Conservation (phyloP, 1,140 invertebrate genomes). For the Stegodyphus dumicola region DNA sequence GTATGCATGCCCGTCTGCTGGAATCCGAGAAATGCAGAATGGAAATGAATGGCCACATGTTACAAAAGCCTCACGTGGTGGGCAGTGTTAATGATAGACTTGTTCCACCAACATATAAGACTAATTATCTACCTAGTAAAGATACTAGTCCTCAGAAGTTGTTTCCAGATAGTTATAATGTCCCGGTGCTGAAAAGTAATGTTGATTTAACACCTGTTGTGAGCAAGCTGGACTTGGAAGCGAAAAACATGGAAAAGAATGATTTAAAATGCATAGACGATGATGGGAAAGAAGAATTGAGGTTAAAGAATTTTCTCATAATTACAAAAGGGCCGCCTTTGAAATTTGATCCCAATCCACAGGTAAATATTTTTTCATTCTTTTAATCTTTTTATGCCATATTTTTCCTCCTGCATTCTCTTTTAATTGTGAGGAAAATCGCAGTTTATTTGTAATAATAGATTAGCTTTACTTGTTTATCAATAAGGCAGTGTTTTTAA, state of each 20-base stretch:
- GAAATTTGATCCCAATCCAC: slow-evolving; percentile 42
- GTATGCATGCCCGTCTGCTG: slow-evolving; percentile 60
- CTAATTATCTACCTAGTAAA: neutral
- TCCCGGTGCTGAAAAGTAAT: neutral
- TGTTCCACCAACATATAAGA: neutral
- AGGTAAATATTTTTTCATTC: neutral
- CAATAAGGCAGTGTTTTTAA: no score
- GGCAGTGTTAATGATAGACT: neutral
- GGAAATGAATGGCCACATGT: neutral
- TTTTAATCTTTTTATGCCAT: no score
- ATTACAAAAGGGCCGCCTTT: slow-evolving; percentile 56
- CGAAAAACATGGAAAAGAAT: neutral
- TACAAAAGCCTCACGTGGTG: neutral
- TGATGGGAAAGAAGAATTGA: neutral
- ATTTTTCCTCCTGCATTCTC: no score
- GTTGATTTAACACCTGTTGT: neutral
- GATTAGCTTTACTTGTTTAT: no score
- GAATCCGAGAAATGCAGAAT: slow-evolving; percentile 16
- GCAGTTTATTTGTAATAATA: no score
- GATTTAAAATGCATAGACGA: neutral
- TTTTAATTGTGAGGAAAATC: no score
- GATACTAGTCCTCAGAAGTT: neutral
- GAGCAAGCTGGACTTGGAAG: slow-evolving; percentile 6
- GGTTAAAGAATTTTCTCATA: slow-evolving; percentile 1
- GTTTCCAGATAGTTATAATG: neutral